Evolutionary conservation across 2,888 invertebrate genomes (phyloP), one percentile per base, ranked within the genome.

Genomic region (Tipula lateralis): DNA sequence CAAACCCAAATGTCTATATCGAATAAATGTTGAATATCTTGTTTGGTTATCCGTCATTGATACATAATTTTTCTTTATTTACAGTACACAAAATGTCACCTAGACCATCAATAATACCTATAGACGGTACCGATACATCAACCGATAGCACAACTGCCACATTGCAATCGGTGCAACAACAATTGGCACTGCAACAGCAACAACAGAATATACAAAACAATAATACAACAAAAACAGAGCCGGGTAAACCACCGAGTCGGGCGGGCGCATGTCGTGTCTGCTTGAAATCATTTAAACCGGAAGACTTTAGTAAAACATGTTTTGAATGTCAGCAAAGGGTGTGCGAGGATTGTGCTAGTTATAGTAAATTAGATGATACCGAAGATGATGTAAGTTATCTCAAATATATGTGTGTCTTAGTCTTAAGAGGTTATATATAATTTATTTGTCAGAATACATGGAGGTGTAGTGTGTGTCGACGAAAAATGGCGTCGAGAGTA

Each of bases 261-360:
- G 95, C 93, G 86, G 96, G 93, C 85, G 94, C 94, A 86, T 97
- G 94, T 90, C 92, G 95, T 86, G 95, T 97, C 30, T 97, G 97
- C 89, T 92, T 96, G 87, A 97, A 97, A 90, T 95, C 96, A 85
- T 94, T 97, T 89, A 96, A 96, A 88, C 96, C 95, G 0, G 96
- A 96, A 85, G 97, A 97, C 89, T 95, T 95, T 89, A 96, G 94
- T 90, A 94, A 95, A 89, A 95, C 94, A 84, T 97, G 97, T 91
- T 95, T 94, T 88, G 97, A 96, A 91, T 97, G 97, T 90, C 95
- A 96, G 88, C 96, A 96, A 88, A 93, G 96, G 87, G 96, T 97
- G 84, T 97, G 97, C 90, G 97, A 97, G 90, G 97, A 97, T 91
- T 97, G 97, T 89, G 96, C 97, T 87, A 96, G 96, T 84, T 97